Percentiles rank a stretch among this genome's conserved stretches.
Conservation (phyloP, 2,113 vertebrate species). For the Limanda limanda region DNA sequence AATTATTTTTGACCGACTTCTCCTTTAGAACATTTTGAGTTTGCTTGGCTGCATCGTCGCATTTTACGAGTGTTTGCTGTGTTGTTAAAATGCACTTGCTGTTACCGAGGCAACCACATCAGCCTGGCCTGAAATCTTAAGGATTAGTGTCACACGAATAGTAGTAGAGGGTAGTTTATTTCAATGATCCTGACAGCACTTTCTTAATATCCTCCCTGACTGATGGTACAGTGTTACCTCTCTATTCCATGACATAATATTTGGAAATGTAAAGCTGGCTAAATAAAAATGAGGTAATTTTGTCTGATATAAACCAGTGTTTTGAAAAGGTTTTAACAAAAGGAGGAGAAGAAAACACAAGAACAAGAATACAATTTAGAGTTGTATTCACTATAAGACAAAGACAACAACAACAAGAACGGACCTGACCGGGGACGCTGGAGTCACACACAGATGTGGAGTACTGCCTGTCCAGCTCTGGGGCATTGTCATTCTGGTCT, state of each 20-base stretch:
- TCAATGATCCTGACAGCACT: background rate
- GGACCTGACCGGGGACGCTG: constrained; percentile 86
- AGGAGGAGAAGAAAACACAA: background rate
- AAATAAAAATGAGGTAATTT: background rate
- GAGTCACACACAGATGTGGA: constrained; percentile 89
- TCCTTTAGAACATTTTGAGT: background rate
- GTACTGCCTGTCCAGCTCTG: constrained; percentile 87
- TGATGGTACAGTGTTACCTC: background rate
- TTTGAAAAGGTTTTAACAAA: background rate
- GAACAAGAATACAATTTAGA: background rate
- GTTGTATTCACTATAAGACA: background rate
- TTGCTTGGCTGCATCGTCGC: background rate
- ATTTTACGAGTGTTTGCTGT: background rate
- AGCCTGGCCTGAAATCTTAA: background rate
- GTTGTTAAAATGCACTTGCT: background rate
- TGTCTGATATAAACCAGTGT: background rate
- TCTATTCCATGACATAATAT: background rate
- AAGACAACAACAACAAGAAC: constrained; percentile 27
- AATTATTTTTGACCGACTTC: constrained; percentile 15
- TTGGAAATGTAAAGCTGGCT: background rate
- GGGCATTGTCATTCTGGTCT: constrained; percentile 92
- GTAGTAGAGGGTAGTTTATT: background rate
- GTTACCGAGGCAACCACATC: constrained; percentile 9
- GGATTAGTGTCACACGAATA: background rate
- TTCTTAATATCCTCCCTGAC: background rate